These are phyloP conservation scores for Drosophila bipectinata DNA, from an alignment of 1,140 invertebrate genomes.

Conservation along the genomic window DNA sequence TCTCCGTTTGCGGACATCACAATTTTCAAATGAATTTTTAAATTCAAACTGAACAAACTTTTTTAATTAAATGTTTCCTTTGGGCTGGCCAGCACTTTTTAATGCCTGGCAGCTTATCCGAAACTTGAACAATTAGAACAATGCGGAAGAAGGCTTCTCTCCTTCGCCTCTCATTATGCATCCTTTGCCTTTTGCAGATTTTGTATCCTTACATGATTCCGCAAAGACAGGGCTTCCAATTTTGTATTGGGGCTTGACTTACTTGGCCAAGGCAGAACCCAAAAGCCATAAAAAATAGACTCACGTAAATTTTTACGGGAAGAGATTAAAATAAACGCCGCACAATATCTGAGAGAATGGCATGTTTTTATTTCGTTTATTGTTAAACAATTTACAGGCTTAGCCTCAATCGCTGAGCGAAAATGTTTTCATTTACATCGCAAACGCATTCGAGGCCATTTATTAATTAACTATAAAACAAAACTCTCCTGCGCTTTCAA, in stretches of 20 bases:
- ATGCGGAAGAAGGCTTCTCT: too few species aligned
- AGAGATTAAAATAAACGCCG: conserved; percentile 36
- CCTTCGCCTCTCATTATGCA: too few species aligned
- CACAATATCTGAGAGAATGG: background rate
- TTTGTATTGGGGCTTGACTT: too few species aligned
- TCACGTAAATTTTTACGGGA: background rate
- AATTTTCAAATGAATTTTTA: conserved; percentile 51
- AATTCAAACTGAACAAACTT: conserved; percentile 35
- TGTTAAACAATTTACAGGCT: conserved; percentile 51
- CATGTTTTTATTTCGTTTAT: conserved; percentile 35
- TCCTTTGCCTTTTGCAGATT: too few species aligned
- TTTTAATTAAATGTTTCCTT: conserved; percentile 50
- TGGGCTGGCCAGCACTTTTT: conserved; percentile 12
- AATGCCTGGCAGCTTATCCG: conserved; percentile 31
- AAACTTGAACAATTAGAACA: conserved; percentile 42
- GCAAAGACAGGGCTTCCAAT: too few species aligned
- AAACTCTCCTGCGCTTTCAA: conserved; percentile 49
- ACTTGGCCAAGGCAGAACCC: too few species aligned
- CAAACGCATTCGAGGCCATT: conserved; percentile 39
- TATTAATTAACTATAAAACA: conserved; percentile 67
- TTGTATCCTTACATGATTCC: too few species aligned
- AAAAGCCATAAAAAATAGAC: background rate
- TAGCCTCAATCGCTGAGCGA: conserved; percentile 23
- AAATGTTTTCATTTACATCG: conserved; percentile 39
- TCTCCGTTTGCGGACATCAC: conserved; percentile 2